phyloP scores from a whole-genome alignment of 2,113 vertebrate genomes.

The Syngnathus floridae region DNA sequence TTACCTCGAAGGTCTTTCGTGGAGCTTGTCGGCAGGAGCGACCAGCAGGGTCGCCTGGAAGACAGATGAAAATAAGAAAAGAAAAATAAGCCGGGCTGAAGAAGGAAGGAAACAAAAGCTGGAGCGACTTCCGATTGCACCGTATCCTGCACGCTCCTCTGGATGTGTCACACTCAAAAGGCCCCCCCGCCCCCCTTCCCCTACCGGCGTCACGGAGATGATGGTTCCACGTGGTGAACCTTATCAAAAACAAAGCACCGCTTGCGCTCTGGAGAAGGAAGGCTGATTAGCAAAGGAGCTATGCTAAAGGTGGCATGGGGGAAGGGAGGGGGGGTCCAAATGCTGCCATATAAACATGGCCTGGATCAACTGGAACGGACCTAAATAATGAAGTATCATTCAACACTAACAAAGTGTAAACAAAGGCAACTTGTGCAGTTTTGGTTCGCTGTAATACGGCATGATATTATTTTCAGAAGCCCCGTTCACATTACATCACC shows the following conservation, averaged over 20 bases:
- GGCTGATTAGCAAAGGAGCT: slow-evolving; percentile 35
- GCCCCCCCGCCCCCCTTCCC: slow-evolving; percentile 58
- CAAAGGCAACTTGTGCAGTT: neutral
- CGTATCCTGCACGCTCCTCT: slow-evolving; percentile 52
- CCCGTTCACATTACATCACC: neutral
- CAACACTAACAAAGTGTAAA: neutral
- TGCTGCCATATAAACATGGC: slow-evolving; percentile 46
- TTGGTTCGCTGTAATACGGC: too few species aligned
- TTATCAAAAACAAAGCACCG: slow-evolving; percentile 31
- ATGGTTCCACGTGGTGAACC: slow-evolving; percentile 62
- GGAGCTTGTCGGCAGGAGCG: slow-evolving; percentile 75
- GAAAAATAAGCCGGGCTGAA: slow-evolving; percentile 62
- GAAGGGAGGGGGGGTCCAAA: slow-evolving; percentile 39
- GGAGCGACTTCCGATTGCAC: slow-evolving; percentile 45
- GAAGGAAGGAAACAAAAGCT: slow-evolving; percentile 62
- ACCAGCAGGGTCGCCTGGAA: slow-evolving; percentile 85
- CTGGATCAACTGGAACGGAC: slow-evolving; percentile 54
- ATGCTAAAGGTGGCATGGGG: slow-evolving; percentile 7
- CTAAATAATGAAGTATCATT: neutral
- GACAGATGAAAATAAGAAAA: slow-evolving; percentile 56
- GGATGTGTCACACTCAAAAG: slow-evolving; percentile 60
- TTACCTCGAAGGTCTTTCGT: slow-evolving; percentile 89
- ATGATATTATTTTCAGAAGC: neutral
- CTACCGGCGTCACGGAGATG: slow-evolving; percentile 21
- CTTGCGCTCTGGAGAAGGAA: slow-evolving; percentile 25